A percentile compares a stretch with the other conserved stretches of the same genome.
phyloP scores from a whole-genome alignment of 2,888 invertebrate species.

The Xylocampa areola region DNA sequence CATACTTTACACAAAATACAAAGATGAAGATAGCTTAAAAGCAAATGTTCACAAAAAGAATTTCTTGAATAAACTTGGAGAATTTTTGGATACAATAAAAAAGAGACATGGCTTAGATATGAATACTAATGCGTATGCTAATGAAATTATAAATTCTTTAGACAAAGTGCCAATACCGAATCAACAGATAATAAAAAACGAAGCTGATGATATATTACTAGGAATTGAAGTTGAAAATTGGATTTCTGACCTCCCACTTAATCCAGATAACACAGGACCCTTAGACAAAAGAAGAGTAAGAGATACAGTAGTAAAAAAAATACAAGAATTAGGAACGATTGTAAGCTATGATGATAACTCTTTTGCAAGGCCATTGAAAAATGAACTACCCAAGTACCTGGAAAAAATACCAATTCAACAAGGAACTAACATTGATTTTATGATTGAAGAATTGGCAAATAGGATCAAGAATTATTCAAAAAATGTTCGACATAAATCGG shows the following conservation, averaged over 20 bases:
- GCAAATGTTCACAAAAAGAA: slow-evolving; percentile 70
- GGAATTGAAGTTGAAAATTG: slow-evolving; percentile 76
- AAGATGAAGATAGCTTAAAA: slow-evolving; percentile 67
- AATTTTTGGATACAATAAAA: slow-evolving; percentile 67
- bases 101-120: slow-evolving; percentile 48
- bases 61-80: slow-evolving; percentile 64
- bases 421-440: slow-evolving; percentile 61
- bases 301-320: slow-evolving; percentile 70
- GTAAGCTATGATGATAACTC: slow-evolving; percentile 42
- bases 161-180: slow-evolving; percentile 73
- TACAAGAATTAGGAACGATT: slow-evolving; percentile 67
- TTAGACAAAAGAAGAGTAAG: slow-evolving; percentile 63
- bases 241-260: slow-evolving; percentile 73
- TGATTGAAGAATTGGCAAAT: slow-evolving; percentile 71
- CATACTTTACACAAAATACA: slow-evolving; percentile 67
- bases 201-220: slow-evolving; percentile 74
- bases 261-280: slow-evolving; percentile 53
- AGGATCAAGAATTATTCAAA: slow-evolving; percentile 66
- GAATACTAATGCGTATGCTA: slow-evolving; percentile 48
- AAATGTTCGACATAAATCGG: slow-evolving; percentile 49
- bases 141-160: slow-evolving; percentile 68
- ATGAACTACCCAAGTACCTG: slow-evolving; percentile 65
- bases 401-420: slow-evolving; percentile 64
- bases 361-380: slow-evolving; percentile 59
- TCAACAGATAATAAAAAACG: slow-evolving; percentile 67